Evolutionary conservation across 2,113 vertebrate genomes (phyloP), one percentile per base, ranked within the genome.

Genomic region (Corythornis madagascariensis): DNA sequence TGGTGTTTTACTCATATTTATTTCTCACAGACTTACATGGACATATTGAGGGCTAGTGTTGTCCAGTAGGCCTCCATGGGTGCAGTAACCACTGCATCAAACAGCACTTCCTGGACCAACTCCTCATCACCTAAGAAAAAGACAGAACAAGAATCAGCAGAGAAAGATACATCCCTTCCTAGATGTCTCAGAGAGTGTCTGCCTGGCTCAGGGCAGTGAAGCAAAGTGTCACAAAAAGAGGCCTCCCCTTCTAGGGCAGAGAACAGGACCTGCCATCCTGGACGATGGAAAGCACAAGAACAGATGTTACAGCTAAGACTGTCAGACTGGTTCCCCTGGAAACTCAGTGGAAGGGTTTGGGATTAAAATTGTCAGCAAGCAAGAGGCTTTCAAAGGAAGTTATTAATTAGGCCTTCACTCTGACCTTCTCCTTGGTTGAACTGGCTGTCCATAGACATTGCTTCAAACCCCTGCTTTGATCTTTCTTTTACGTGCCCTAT

Each of bases 51-150:
- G 74, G 98, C 98, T 42, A 99, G 89, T 2, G 98, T 98, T 1
- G 99, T 99, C 99, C 99, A 99, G 92, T 99, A 99, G 33, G 99
- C 99, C 93, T 99, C 99, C 98, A 99, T 98, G 52, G 99, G 99
- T 57, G 99, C 99, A 0, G 99, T 99, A 83, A 99, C 99, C 88
- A 99, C 99, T 2, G 99, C 98, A 16, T 99, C 99, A 57, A 99
- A 99, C 24, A 99, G 96, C 18, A 99, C 98, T 89, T 99, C 98
- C 84, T 98, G 98, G 45, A 99, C 90, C 83, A 99, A 93, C 57
- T 98, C 97, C 63, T 97, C 96, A 20, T 99, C 98, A 96, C 99
- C 99, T 99, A 93, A 60, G n/a, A 18, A 53, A 80, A 53, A 84
- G 31, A 63, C 55, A 53, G 10, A 72, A 53, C 13, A 75, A 33